These are phyloP conservation scores for Mesoligia furuncula DNA, from an alignment of 2,888 invertebrate genomes.

Conservation along the genomic window DNA sequence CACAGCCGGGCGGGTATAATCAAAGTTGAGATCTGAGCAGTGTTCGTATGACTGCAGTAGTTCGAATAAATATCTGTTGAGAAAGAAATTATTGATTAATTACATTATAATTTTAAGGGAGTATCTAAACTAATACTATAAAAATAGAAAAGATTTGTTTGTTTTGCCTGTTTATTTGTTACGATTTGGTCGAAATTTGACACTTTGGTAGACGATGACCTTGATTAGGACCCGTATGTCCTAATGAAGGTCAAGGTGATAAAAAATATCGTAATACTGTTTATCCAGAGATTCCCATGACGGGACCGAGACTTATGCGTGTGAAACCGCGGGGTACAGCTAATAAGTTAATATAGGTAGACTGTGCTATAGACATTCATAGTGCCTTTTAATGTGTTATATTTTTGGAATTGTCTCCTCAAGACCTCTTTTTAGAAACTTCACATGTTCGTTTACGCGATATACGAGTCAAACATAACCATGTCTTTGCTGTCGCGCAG, in stretches of 20 bases:
- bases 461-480: background rate
- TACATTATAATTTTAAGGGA: background rate
- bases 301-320: background rate
- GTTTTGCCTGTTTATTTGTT: too few species aligned
- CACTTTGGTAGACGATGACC: background rate
- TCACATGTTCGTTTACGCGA: background rate
- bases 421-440: background rate
- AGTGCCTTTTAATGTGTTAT: background rate
- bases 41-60: conserved; percentile 93
- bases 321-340: background rate
- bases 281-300: background rate
- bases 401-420: too few species aligned
- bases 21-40: conserved; percentile 78
- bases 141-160: too few species aligned
- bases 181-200: background rate
- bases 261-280: background rate
- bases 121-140: background rate
- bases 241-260: background rate
- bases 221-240: background rate
- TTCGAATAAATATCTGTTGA: conserved; percentile 91
- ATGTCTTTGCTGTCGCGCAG: background rate
- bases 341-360: background rate
- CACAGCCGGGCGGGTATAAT: conserved; percentile 79
- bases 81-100: conserved; percentile 18
- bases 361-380: background rate